Evolutionary conservation across 2,797 vertebrate genomes (phyloP).

Genomic region (Ctenochaetus hawaiiensis): DNA sequence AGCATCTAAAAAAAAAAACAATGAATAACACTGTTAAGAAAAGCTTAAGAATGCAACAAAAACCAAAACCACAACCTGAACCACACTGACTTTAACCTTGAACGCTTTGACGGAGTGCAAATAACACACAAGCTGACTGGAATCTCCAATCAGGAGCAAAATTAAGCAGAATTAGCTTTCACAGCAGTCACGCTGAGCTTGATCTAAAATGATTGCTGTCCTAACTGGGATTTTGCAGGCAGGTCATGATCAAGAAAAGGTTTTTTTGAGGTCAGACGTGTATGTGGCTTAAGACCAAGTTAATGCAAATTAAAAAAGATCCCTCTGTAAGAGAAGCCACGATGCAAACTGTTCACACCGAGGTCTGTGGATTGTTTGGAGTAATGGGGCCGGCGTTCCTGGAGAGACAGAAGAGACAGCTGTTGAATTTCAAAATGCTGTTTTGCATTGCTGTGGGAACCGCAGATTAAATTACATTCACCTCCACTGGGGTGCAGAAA

Average conservation of each 20-base stretch:
- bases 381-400: neutral
- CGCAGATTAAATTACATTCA: neutral
- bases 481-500: neutral
- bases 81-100: neutral
- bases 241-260: no score
- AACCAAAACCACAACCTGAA: neutral
- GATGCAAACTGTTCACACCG: no score
- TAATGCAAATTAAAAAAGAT: no score
- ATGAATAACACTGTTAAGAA: no score
- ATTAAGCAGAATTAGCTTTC: neutral
- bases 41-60: neutral
- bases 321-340: no score
- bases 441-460: neutral
- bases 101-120: neutral
- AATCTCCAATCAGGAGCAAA: neutral
- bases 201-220: no score
- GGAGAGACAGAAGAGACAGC: neutral
- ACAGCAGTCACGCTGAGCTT: no score
- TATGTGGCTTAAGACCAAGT: no score
- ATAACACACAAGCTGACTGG: neutral
- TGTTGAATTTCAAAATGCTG: constrained; percentile 8
- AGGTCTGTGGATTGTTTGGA: no score
- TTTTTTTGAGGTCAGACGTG: no score
- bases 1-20: no score
- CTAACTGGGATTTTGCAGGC: no score